Evolutionary conservation across 1,140 invertebrate species (phyloP).

Genomic region (Atta texana): DNA sequence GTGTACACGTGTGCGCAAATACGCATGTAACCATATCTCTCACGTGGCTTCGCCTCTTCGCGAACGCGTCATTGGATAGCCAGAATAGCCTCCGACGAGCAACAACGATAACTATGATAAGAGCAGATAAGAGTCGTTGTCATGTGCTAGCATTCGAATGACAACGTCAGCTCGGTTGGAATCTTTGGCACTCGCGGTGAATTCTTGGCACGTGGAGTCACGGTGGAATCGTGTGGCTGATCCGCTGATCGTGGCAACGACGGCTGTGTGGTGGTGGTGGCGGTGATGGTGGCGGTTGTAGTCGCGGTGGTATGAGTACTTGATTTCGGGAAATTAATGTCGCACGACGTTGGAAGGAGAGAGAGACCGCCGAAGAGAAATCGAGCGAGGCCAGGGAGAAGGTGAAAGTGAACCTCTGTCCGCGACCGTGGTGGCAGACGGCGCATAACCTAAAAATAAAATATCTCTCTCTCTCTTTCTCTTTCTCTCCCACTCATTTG

Average conservation of each 20-base stretch:
- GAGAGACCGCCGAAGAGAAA: constrained; percentile 30
- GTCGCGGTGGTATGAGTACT: not conserved
- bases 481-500: not conserved
- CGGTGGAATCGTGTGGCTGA: not conserved
- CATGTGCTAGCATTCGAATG: not conserved
- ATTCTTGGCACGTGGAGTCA: constrained; percentile 13
- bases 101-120: not conserved
- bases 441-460: constrained; percentile 76
- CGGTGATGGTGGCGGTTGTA: not conserved
- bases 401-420: constrained; percentile 70
- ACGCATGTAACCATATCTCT: not conserved
- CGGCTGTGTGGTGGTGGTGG: not conserved
- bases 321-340: constrained; percentile 70
- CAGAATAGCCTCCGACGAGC: not conserved
- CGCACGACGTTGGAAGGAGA: constrained; percentile 54
- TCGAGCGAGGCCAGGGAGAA: constrained; percentile 58
- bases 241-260: no score
- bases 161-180: not conserved
- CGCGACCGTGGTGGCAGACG: not conserved
- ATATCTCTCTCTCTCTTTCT: not conserved
- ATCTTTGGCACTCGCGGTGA: not conserved
- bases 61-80: not conserved
- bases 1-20: not conserved
- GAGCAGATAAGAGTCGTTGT: not conserved
- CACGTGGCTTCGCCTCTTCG: constrained; percentile 8